These are phyloP conservation scores for Lepidostoma basale DNA, from an alignment of 1,140 invertebrate species.

Conservation along the genomic window DNA sequence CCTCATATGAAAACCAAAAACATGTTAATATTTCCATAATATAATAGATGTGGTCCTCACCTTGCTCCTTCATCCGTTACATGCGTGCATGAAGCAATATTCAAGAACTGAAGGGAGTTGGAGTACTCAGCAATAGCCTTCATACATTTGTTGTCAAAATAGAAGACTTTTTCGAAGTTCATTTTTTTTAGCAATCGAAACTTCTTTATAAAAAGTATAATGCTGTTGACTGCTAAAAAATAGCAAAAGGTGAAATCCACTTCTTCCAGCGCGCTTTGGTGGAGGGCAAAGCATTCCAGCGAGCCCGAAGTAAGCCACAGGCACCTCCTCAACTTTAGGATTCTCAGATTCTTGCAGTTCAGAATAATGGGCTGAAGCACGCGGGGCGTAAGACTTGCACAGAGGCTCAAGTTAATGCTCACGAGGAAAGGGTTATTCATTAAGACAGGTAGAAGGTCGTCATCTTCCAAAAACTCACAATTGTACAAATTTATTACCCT, in stretches of 20 bases:
- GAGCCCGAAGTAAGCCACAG: conserved; percentile 64
- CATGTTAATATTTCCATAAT: no score
- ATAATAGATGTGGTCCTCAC: no score
- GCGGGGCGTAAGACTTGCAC: conserved; percentile 60
- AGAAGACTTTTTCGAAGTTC: conserved; percentile 61
- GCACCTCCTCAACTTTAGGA: conserved; percentile 61
- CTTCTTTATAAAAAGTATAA: conserved; percentile 64
- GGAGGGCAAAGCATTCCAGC: conserved; percentile 62
- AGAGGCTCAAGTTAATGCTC: conserved; percentile 62
- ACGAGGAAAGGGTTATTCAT: conserved; percentile 56
- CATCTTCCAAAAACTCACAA: conserved; percentile 55
- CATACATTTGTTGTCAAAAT: conserved; percentile 62
- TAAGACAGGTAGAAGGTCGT: conserved; percentile 57
- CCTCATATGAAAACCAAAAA: no score
- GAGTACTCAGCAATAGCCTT: conserved; percentile 62
- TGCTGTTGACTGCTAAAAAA: conserved; percentile 60
- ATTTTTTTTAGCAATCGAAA: conserved; percentile 59
- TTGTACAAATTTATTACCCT: conserved; percentile 59
- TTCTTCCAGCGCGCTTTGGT: conserved; percentile 61
- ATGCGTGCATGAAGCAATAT: conserved; percentile 60
- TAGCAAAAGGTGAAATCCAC: conserved; percentile 63
- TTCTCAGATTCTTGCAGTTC: conserved; percentile 58
- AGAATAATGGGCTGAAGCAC: conserved; percentile 64
- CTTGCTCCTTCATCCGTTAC: conserved; percentile 64
- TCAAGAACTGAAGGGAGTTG: conserved; percentile 58